phyloP scores from a whole-genome alignment of 2,888 invertebrate species.

The Heliconius sara region DNA sequence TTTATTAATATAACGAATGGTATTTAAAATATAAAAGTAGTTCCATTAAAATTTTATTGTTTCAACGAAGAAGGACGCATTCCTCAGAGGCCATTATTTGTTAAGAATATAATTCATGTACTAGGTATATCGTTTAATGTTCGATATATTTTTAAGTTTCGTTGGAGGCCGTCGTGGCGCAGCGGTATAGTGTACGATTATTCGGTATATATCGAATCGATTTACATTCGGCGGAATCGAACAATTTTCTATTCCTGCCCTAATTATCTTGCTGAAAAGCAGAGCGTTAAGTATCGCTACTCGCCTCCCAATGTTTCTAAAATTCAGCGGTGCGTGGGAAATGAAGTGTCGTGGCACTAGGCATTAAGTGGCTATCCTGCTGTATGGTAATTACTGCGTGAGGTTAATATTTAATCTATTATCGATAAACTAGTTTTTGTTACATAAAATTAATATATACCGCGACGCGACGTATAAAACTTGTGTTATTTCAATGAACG shows the following conservation, averaged over 20 bases:
- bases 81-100: not conserved
- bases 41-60: slow-evolving; percentile 18
- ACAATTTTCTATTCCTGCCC: not conserved
- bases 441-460: no score
- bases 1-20: not conserved
- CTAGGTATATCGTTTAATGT: not conserved
- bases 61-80: slow-evolving; percentile 18
- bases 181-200: not conserved
- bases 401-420: not conserved
- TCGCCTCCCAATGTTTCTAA: not conserved
- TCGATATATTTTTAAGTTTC: not conserved
- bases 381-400: not conserved
- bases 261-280: no score
- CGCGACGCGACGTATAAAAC: no score
- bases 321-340: not conserved
- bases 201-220: not conserved
- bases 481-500: no score
- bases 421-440: no score
- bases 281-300: no score
- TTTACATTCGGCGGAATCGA: not conserved
- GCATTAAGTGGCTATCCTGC: not conserved
- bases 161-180: not conserved
- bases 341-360: not conserved
- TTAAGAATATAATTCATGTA: not conserved
- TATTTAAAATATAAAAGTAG: slow-evolving; percentile 24